Percentiles rank a stretch among this genome's conserved stretches.
These are phyloP conservation scores for Caprella mutica DNA, from an alignment of 2,888 invertebrate species.

Conservation along the genomic window DNA sequence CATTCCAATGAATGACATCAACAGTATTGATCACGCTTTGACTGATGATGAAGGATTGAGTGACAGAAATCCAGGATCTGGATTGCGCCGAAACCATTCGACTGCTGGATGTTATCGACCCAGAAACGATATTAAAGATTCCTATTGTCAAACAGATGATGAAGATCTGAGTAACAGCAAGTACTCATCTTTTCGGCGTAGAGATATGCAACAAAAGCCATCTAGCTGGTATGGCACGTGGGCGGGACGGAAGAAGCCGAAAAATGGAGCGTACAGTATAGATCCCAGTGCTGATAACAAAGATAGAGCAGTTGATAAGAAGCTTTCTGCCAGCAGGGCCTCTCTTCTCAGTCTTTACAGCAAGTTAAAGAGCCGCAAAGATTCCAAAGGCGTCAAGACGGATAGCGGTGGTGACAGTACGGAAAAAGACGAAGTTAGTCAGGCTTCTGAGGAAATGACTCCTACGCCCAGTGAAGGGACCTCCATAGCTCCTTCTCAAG, in stretches of 20 bases:
- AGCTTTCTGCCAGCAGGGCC: constrained; percentile 12
- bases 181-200: constrained; percentile 6
- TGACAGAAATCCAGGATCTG: not conserved
- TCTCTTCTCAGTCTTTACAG: constrained; percentile 13
- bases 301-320: constrained; percentile 1
- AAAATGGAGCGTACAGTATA: constrained; percentile 5
- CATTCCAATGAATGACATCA: too few relatives aligned
- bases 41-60: not conserved
- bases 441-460: not conserved
- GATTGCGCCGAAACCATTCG: constrained; percentile 9
- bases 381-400: not conserved
- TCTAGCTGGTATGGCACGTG: constrained; percentile 14
- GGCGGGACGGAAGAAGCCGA: constrained; percentile 11
- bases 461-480: not conserved
- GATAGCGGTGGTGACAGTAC: not conserved
- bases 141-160: constrained; percentile 1
- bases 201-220: not conserved
- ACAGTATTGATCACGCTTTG: not conserved
- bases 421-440: not conserved
- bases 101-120: constrained; percentile 12
- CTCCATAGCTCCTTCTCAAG: not conserved
- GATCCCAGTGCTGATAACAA: not conserved
- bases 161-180: not conserved
- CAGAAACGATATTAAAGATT: constrained; percentile 1
- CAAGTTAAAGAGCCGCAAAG: constrained; percentile 7